Base-by-base conservation (phyloP, 1,140 invertebrate species). In the Micrasema minimum region DNA sequence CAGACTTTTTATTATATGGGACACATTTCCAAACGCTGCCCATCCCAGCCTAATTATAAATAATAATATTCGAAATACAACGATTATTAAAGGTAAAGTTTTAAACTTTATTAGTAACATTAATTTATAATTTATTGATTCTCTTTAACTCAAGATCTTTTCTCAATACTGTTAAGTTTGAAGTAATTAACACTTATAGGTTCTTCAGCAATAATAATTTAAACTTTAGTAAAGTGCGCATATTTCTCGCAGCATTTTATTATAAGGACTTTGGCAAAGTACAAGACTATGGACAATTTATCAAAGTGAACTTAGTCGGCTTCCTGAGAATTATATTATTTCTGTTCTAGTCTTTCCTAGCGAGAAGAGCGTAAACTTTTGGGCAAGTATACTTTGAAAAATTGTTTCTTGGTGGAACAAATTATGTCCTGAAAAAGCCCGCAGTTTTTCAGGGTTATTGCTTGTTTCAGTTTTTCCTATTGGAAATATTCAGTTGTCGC, bases 271-370 rank as follows among this genome's bases (percentile, higher is more conserved):
- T 64, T 11, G 41, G 45, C 12, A 37, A 38, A 57, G 45, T 48
- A 64, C 61, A 48, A 64, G 61, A 64, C 61, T 64, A 64, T 64
- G 43, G 61, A 46, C 45, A 64, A 64, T 48, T 64, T 64, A 64
- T 64, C 43, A 64, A 26, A 37, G 61, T 23, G 41, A 64, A 59
- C n/a, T 43, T 18, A 22, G 18, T 12, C 14, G 16, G 9, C 35
- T 37, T 59, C 18, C 14, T 1, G 55, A 59, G 16, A 59, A 59
- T 7, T 41, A 12, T 20, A 14, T 22, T 9, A 31, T 59, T 59
- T 31, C 26, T 31, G 26, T 59, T 53, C 14, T 48, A 10, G 18
- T 16, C 18, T 43, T 43, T 22, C 10, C 37, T 18, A 1, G 16
- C 9, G 50, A 48, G 46, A 18, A 20, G 5, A 14, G 26, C 51